Conservation (phyloP, 2,797 vertebrate species). For the Liparis tanakae region DNA sequence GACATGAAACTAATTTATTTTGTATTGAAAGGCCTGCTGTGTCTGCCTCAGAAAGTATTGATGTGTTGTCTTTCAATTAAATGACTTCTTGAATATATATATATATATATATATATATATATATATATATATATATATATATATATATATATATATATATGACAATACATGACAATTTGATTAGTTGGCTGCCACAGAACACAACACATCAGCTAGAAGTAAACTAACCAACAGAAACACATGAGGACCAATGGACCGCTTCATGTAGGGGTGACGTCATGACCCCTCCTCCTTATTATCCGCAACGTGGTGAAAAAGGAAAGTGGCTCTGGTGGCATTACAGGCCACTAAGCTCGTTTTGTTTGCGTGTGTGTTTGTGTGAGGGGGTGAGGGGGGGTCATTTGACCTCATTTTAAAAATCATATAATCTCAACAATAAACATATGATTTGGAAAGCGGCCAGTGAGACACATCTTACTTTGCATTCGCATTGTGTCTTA, state of each 20-base stretch:
- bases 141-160: no score
- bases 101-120: no score
- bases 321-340: constrained; percentile 75
- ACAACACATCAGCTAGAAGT: background rate
- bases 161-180: background rate
- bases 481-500: background rate
- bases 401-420: constrained; percentile 70
- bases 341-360: constrained; percentile 52
- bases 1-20: background rate
- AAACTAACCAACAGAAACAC: constrained; percentile 17
- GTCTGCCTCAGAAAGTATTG: background rate
- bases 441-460: constrained; percentile 22
- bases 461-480: constrained; percentile 17
- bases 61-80: background rate
- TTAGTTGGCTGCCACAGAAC: background rate
- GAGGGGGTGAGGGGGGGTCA: constrained; percentile 30
- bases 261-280: constrained; percentile 54
- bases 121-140: no score
- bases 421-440: constrained; percentile 66
- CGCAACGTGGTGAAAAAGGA: constrained; percentile 63
- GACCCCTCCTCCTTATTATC: constrained; percentile 40
- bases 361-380: constrained; percentile 44
- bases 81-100: background rate
- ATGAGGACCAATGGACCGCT: background rate
- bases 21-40: background rate